phyloP scores from a whole-genome alignment of 2,888 invertebrate species.

The Tetanocera ferruginea region DNA sequence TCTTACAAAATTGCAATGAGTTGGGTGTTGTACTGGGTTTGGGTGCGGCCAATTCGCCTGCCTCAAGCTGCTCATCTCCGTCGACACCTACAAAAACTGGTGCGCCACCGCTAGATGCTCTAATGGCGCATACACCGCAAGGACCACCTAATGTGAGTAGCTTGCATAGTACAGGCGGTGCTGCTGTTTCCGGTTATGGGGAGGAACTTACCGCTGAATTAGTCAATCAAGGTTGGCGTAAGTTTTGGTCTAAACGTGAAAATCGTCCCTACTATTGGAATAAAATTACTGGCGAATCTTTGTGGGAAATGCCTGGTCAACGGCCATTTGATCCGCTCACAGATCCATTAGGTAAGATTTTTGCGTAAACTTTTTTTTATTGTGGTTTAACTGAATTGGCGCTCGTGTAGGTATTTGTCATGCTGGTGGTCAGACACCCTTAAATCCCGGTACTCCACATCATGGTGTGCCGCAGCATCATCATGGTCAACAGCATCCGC shows the following conservation, averaged over 20 bases:
- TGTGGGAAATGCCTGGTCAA: slow-evolving; percentile 94
- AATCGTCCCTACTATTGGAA: slow-evolving; percentile 97
- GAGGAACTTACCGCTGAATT: slow-evolving; percentile 68
- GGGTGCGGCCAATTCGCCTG: slow-evolving; percentile 61
- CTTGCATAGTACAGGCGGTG: slow-evolving; percentile 38
- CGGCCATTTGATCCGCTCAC: slow-evolving; percentile 89
- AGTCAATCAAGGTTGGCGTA: slow-evolving; percentile 92
- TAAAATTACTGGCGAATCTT: slow-evolving; percentile 93
- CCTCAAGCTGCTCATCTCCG: slow-evolving; percentile 64
- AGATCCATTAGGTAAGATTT: slow-evolving; percentile 79
- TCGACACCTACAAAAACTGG: slow-evolving; percentile 66
- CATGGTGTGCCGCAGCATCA: slow-evolving; percentile 50
- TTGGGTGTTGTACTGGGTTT: slow-evolving; percentile 39
- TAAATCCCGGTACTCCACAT: slow-evolving; percentile 66
- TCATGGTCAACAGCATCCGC: slow-evolving; percentile 58
- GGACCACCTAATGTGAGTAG: slow-evolving; percentile 59
- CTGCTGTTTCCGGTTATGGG: slow-evolving; percentile 55
- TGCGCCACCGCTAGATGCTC: slow-evolving; percentile 61
- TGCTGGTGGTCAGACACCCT: slow-evolving; percentile 58
- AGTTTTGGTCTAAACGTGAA: slow-evolving; percentile 96
- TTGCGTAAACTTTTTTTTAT: neutral
- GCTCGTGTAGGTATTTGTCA: slow-evolving; percentile 58
- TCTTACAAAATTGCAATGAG: slow-evolving; percentile 32
- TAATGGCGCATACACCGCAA: slow-evolving; percentile 67
- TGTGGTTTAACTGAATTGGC: neutral